These are phyloP conservation scores for Mayetiola destructor DNA, from an alignment of 2,888 invertebrate genomes.

Conservation along the genomic window DNA sequence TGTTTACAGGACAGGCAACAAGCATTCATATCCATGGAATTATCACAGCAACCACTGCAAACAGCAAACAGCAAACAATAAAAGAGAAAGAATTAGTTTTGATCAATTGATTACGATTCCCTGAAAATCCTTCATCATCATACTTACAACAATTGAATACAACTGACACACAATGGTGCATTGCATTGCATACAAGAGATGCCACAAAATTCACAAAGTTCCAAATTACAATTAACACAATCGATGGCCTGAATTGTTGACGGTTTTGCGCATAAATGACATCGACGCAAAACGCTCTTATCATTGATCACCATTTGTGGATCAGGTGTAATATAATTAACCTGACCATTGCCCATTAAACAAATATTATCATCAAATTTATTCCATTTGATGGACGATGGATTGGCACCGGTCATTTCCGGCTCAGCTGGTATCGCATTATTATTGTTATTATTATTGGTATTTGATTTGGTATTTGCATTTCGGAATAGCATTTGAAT, in stretches of 20 bases:
- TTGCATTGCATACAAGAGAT: slow-evolving; percentile 20
- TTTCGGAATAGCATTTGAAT: neutral
- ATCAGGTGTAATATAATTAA: slow-evolving; percentile 5
- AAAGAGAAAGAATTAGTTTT: no score
- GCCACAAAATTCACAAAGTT: slow-evolving; percentile 21
- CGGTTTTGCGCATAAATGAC: neutral
- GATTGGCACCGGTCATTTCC: neutral
- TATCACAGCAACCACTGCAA: neutral
- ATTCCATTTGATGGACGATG: neutral
- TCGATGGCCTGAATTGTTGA: slow-evolving; percentile 18
- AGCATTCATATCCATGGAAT: slow-evolving; percentile 2
- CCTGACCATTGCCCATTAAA: neutral
- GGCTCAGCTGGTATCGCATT: neutral
- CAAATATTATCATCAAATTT: slow-evolving; percentile 1
- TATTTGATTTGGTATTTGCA: neutral
- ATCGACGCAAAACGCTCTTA: neutral
- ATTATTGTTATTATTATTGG: neutral
- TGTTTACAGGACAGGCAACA: slow-evolving; percentile 4
- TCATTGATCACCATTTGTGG: no score
- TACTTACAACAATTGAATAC: slow-evolving; percentile 22
- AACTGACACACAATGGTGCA: slow-evolving; percentile 19
- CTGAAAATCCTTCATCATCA: no score
- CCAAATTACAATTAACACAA: slow-evolving; percentile 22
- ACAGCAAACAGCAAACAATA: no score
- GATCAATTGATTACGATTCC: no score